These are phyloP conservation scores for Anguilla pacifica DNA, from an alignment of 2,797 vertebrate genomes.

Conservation along the genomic window DNA sequence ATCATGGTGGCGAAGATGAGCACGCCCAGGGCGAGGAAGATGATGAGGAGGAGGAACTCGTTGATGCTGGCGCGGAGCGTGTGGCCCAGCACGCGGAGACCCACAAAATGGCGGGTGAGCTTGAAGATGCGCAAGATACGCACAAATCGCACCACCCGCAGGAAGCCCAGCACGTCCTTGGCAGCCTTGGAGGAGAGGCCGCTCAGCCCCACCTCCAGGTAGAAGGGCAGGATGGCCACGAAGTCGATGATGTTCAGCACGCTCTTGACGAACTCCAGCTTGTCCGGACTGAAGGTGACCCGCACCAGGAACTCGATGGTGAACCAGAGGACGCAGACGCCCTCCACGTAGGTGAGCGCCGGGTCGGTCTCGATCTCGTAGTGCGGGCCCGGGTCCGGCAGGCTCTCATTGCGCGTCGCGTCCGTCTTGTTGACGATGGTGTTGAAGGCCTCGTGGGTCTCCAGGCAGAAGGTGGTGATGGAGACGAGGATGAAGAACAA, in stretches of 20 bases:
- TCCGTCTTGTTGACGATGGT: conserved; percentile 96
- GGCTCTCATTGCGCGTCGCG: conserved; percentile 72
- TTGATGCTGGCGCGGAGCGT: conserved; percentile 94
- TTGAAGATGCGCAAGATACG: conserved; percentile 98
- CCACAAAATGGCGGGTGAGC: conserved; percentile 94
- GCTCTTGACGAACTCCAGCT: conserved; percentile 95
- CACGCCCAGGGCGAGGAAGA: conserved; percentile 95
- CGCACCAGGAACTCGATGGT: conserved; percentile 97
- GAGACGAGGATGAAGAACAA: conserved; percentile 99
- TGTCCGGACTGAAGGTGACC: conserved; percentile 94
- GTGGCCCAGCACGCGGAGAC: conserved; percentile 92
- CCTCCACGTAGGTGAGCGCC: conserved; percentile 92
- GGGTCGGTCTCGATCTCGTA: conserved; percentile 96
- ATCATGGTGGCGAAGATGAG: conserved; percentile 99
- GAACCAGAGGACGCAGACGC: conserved; percentile 97
- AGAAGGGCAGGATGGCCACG: conserved; percentile 96
- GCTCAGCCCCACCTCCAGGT: conserved; percentile 93
- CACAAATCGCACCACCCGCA: conserved; percentile 96
- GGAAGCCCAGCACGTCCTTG: conserved; percentile 95
- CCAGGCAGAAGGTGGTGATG: conserved; percentile 98
- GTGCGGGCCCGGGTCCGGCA: conserved; percentile 76
- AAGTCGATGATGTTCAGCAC: conserved; percentile 98
- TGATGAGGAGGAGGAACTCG: conserved; percentile 96
- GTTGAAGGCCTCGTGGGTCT: conserved; percentile 98
- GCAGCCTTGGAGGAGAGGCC: conserved; percentile 97